phyloP scores from a whole-genome alignment of 2,888 invertebrate species.

The Tetramorium bicarinatum region DNA sequence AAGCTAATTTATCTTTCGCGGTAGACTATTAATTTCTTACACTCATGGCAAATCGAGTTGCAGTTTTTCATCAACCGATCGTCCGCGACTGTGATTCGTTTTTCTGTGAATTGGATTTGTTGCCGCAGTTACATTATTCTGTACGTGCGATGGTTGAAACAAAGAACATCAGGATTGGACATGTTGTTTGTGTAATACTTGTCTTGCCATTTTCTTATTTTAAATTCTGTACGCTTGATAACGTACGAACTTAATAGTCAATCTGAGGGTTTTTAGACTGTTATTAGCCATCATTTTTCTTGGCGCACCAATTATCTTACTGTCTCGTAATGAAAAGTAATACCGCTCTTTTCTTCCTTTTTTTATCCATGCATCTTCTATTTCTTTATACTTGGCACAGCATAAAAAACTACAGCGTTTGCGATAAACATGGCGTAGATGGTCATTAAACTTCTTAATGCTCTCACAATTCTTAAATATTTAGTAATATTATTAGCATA shows the following conservation, averaged over 20 bases:
- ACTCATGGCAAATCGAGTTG: conserved; percentile 1
- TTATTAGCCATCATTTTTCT: conserved; percentile 34
- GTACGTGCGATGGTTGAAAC: neutral
- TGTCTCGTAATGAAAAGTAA: neutral
- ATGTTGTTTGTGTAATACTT: conserved; percentile 8
- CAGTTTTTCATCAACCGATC: neutral
- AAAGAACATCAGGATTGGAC: neutral
- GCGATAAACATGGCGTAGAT: neutral
- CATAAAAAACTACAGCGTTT: neutral
- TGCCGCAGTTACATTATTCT: neutral
- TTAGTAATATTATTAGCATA: neutral
- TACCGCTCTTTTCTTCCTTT: neutral
- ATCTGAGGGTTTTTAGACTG: neutral
- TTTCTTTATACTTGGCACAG: neutral
- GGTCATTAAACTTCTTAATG: neutral
- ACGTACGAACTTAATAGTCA: conserved; percentile 8
- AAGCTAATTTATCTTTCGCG: neutral
- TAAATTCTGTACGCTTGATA: conserved; percentile 31
- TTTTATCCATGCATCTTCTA: neutral
- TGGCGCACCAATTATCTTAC: conserved; percentile 40
- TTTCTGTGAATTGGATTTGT: neutral
- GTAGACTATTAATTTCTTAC: neutral
- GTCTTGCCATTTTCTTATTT: neutral
- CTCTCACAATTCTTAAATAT: neutral
- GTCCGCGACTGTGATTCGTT: neutral